Conservation (phyloP, 2,888 invertebrate genomes). For the Apoda limacodes region DNA sequence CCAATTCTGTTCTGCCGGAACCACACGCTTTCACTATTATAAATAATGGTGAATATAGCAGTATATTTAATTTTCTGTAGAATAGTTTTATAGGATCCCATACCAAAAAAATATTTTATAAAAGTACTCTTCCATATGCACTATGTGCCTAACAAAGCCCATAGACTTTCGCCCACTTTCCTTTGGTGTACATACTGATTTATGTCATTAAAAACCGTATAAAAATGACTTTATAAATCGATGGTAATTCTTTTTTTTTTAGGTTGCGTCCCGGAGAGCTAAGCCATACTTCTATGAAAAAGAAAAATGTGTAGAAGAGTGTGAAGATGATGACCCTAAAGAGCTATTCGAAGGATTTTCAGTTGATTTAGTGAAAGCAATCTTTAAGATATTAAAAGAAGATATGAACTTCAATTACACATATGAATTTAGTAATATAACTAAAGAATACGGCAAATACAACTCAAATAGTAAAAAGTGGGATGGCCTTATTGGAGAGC, state of each 20-base stretch:
- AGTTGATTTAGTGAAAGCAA: constrained; percentile 78
- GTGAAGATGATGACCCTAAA: constrained; percentile 59
- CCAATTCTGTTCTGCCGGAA: too few species aligned
- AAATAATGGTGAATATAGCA: too few species aligned
- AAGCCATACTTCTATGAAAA: constrained; percentile 81
- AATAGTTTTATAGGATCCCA: too few species aligned
- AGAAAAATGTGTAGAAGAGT: constrained; percentile 32
- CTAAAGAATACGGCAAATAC: constrained; percentile 36
- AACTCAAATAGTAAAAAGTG: constrained; percentile 42
- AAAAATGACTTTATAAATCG: too few species aligned
- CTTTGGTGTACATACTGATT: too few species aligned
- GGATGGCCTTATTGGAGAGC: constrained; percentile 47
- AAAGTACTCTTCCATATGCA: too few species aligned
- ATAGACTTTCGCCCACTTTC: too few species aligned
- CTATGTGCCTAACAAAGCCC: too few species aligned
- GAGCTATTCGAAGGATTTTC: constrained; percentile 80
- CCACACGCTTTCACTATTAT: too few species aligned
- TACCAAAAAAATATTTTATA: too few species aligned
- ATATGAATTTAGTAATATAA: constrained; percentile 36
- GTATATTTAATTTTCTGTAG: too few species aligned
- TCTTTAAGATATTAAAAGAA: constrained; percentile 69
- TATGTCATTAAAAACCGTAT: too few species aligned
- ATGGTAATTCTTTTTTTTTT: constrained; percentile 5
- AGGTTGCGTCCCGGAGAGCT: constrained; percentile 75
- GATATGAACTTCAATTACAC: constrained; percentile 43